A percentile compares a stretch with the other conserved stretches of the same genome.
phyloP scores from a whole-genome alignment of 2,797 vertebrate species.

The Enteromius paludinosus region DNA sequence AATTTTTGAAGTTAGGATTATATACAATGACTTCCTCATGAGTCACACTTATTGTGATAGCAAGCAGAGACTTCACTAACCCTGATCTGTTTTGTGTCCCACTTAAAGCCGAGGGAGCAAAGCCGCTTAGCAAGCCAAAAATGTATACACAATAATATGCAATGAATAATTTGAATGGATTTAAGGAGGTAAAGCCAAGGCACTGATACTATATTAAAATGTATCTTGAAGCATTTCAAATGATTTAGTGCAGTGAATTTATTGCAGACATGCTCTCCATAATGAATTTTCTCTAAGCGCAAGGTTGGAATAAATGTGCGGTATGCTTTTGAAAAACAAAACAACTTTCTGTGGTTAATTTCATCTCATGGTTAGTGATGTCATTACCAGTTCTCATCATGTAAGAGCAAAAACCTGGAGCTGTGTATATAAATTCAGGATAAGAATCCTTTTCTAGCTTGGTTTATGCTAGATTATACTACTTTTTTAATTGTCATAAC shows the following conservation, averaged over 20 bases:
- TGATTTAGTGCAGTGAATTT: constrained; percentile 32
- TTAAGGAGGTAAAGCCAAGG: constrained; percentile 38
- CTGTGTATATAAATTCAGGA: not conserved
- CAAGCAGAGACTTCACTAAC: constrained; percentile 38
- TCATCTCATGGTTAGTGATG: constrained; percentile 1
- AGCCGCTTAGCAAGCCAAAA: constrained; percentile 50
- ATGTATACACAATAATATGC: constrained; percentile 44
- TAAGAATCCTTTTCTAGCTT: not conserved
- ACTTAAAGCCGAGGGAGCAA: constrained; percentile 47
- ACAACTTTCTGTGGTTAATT: constrained; percentile 17
- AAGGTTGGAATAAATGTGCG: constrained; percentile 38
- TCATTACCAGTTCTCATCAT: constrained; percentile 11
- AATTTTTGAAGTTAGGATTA: constrained; percentile 8
- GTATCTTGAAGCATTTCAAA: constrained; percentile 30
- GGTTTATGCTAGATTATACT: not conserved
- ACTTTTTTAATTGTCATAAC: not conserved
- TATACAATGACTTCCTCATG: not conserved
- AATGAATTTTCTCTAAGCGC: constrained; percentile 29
- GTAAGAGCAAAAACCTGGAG: not conserved
- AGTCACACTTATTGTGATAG: constrained; percentile 30
- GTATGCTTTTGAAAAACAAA: constrained; percentile 17
- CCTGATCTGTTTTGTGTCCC: constrained; percentile 37
- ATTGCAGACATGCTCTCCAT: not conserved
- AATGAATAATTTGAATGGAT: constrained; percentile 40
- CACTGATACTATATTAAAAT: constrained; percentile 27